These are phyloP conservation scores for Poeciliopsis infans DNA, from an alignment of 2,797 vertebrate species.

Conservation along the genomic window DNA sequence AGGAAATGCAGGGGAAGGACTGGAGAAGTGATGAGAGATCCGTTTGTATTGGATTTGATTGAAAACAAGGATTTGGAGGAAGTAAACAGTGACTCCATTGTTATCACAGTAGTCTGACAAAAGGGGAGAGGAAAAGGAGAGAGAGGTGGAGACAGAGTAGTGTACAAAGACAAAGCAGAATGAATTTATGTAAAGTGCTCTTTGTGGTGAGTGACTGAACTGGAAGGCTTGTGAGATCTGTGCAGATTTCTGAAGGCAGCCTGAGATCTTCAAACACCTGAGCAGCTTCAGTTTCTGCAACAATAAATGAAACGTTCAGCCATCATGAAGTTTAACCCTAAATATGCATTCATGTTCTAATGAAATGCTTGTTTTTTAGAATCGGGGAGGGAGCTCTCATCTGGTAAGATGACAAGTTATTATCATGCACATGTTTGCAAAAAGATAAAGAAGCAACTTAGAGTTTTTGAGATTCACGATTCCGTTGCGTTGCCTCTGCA, in stretches of 20 bases:
- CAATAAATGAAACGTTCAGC: conserved; percentile 17
- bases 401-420: conserved; percentile 65
- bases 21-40: conserved; percentile 20
- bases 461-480: too few species aligned
- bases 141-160: conserved; percentile 52
- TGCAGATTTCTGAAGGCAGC: conserved; percentile 32
- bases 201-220: conserved; percentile 69
- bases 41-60: conserved; percentile 74
- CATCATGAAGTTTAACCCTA: not conserved
- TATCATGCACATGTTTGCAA: not conserved
- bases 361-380: conserved; percentile 58
- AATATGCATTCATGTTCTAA: not conserved
- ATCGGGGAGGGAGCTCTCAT: conserved; percentile 71
- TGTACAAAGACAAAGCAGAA: conserved; percentile 66
- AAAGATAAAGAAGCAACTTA: not conserved
- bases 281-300: conserved; percentile 20
- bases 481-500: conserved; percentile 33
- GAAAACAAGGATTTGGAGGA: conserved; percentile 66
- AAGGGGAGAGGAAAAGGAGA: conserved; percentile 48
- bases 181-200: conserved; percentile 70
- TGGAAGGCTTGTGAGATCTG: conserved; percentile 64
- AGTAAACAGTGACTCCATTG: conserved; percentile 76
- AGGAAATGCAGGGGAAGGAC: conserved; percentile 10
- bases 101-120: conserved; percentile 55
- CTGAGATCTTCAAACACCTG: conserved; percentile 8